Evolutionary conservation across 2,113 vertebrate genomes (phyloP).

Genomic region (Carollia perspicillata): DNA sequence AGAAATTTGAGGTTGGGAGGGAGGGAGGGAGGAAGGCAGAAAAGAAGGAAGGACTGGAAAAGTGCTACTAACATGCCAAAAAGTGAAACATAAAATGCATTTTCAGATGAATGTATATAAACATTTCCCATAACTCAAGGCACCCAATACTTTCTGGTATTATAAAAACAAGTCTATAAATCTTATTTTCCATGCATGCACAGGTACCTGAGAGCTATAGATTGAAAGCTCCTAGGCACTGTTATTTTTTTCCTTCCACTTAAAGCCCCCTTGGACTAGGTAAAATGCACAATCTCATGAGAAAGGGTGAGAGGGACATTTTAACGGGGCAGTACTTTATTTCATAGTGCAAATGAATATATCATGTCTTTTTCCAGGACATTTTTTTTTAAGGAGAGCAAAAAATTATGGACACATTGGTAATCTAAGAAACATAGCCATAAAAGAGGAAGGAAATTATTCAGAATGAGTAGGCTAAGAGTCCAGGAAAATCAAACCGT

Average conservation of each 20-base stretch:
- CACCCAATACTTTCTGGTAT: background rate
- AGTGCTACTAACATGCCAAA: background rate
- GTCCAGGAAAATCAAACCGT: background rate
- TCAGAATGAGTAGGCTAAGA: background rate
- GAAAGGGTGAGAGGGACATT: background rate
- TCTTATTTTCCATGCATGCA: background rate
- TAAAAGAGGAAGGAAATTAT: background rate
- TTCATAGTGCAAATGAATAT: background rate
- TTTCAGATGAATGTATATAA: background rate
- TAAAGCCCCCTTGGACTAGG: background rate
- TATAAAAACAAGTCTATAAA: background rate
- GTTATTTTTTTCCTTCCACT: background rate
- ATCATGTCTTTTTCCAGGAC: background rate
- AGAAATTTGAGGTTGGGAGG: background rate
- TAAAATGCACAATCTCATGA: background rate
- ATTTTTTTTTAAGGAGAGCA: background rate
- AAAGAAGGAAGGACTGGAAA: background rate
- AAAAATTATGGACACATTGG: background rate
- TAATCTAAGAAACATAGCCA: background rate
- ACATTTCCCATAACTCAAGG: background rate
- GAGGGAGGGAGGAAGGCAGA: rapidly evolving
- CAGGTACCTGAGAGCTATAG: background rate
- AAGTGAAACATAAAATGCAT: background rate
- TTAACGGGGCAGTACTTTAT: background rate
- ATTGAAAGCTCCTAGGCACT: background rate